Evolutionary conservation across 2,888 invertebrate genomes (phyloP), one percentile per base, ranked within the genome.

Genomic region (Apotomis capreana): DNA sequence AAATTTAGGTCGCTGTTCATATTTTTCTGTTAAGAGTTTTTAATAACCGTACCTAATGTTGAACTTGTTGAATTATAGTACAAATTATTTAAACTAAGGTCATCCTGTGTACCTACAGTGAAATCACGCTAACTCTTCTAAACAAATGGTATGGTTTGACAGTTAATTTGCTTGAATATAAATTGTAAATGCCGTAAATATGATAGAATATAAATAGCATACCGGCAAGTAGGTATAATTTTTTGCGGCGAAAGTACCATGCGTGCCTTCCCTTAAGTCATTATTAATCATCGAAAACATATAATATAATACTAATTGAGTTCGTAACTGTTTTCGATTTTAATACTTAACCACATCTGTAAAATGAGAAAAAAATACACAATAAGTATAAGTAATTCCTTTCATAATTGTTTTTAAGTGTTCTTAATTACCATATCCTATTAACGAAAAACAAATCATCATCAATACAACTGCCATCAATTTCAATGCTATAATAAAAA

Each of bases 231-330:
- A 26, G 26, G 26, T 26, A 26, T 26, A 26, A 26, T 26, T 26
- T 26, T 26, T 26, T 26, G 26, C 26, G 26, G 26, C 26, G 26
- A 26, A 26, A 26, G 40, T 3, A 44, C 57, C 65, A 46, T 65
- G 46, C 55, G 65, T 65, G 46, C 57, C 65, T 57, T 55, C 37
- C 57, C 55, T 5, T 55, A 12, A 55, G 5, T 63, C 2, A 65
- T 46, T 55, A 2, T 26, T 1, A 57, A 51, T 26, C 15, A 62
- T 62, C 26, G 57, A 54, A 65, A 57, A 65, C 55, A 57, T 46
- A 65, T 65, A 65, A 57, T 46, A 65, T 65, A 65, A 65, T 54
- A 60, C 46, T 61, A 52, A 54, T 61, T 61, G 54, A 69, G 9
- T 69, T 61, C 36, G 40, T 61, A 61, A 60, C 52, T 61, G 61